phyloP scores from a whole-genome alignment of 2,888 invertebrate species.

The Sphaeridia pumilis region DNA sequence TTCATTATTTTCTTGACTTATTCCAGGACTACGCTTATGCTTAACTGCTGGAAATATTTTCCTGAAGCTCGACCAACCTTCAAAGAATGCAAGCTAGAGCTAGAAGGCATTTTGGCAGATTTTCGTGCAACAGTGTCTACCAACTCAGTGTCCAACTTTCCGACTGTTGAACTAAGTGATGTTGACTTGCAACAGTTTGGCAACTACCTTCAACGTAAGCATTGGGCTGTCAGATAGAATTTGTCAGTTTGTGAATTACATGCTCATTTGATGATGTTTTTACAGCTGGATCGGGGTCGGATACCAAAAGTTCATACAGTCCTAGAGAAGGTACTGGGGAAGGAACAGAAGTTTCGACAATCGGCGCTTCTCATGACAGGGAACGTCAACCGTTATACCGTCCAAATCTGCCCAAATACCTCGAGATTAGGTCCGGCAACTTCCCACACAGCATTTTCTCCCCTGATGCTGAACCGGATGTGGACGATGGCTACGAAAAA shows the following conservation, averaged over 20 bases:
- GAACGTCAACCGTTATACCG: neutral
- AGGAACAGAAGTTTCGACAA: conserved; percentile 1
- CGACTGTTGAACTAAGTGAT: conserved; percentile 4
- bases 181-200: neutral
- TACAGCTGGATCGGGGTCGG: conserved; percentile 1
- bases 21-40: conserved; percentile 68
- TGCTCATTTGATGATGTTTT: no score
- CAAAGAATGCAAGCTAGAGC: conserved; percentile 59
- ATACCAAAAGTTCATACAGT: neutral
- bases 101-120: conserved; percentile 40
- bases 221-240: no score
- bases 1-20: neutral
- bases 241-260: no score
- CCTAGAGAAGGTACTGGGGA: neutral
- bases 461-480: neutral
- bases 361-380: neutral
- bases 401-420: conserved; percentile 23
- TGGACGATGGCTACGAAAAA: conserved; percentile 32
- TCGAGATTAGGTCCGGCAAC: conserved; percentile 19
- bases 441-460: neutral
- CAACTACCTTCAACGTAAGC: conserved; percentile 12
- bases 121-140: conserved; percentile 1
- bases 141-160: neutral
- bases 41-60: conserved; percentile 75
- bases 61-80: conserved; percentile 79